A percentile compares a stretch with the other conserved stretches of the same genome.
Evolutionary conservation across 1,140 invertebrate genomes (phyloP).

Genomic region (Heliconius melpomene): DNA sequence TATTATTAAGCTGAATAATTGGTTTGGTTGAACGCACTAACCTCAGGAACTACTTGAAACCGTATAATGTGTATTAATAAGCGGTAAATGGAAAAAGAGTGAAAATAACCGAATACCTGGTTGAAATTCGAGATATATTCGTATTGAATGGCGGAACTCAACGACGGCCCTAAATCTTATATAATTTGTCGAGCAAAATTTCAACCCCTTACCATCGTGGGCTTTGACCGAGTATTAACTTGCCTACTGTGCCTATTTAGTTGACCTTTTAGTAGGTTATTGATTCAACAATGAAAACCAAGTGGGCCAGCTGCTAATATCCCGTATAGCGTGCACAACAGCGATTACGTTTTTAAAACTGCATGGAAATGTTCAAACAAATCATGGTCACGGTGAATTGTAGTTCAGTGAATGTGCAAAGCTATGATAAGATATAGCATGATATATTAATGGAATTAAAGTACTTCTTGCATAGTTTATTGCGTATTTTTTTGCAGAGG

Average conservation of each 20-base stretch:
- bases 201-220: not conserved
- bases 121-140: too few relatives aligned
- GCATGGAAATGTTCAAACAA: constrained; percentile 10
- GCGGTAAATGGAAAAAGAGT: too few relatives aligned
- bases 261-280: not conserved
- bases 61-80: too few relatives aligned
- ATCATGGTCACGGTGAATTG: not conserved
- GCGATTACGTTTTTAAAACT: constrained; percentile 5
- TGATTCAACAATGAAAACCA: constrained; percentile 1
- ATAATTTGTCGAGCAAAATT: not conserved
- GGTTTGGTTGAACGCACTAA: too few relatives aligned
- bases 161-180: too few relatives aligned
- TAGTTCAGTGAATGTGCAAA: not conserved
- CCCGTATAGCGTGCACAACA: not conserved
- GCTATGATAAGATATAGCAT: constrained; percentile 4
- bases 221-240: not conserved
- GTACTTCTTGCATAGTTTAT: too few relatives aligned
- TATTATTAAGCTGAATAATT: too few relatives aligned
- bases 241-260: not conserved
- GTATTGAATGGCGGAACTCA: too few relatives aligned
- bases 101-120: too few relatives aligned
- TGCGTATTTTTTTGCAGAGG: too few relatives aligned
- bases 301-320: not conserved
- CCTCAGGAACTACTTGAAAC: too few relatives aligned
- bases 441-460: not conserved